Evolutionary conservation across 2,797 vertebrate species (phyloP).

Genomic region (Premnoplex brunnescens): DNA sequence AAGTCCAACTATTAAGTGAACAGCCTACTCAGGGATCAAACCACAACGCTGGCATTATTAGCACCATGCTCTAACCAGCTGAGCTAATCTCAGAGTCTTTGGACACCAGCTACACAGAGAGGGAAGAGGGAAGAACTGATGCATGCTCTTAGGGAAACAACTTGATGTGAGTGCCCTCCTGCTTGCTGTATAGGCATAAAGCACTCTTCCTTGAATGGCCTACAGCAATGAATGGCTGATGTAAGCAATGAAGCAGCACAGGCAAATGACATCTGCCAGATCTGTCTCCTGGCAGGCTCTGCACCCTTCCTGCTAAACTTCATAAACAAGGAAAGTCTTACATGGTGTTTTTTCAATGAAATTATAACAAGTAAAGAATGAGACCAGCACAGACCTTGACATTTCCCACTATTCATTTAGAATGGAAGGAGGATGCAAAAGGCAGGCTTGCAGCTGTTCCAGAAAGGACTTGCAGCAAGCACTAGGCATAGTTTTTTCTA

Average conservation of each 20-base stretch:
- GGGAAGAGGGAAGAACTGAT: not conserved
- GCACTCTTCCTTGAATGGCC: not conserved
- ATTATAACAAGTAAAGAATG: not conserved
- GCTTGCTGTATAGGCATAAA: not conserved
- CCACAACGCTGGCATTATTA: not conserved
- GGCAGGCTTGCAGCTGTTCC: not conserved
- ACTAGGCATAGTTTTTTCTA: not conserved
- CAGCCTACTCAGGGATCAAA: not conserved
- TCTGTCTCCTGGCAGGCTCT: not conserved
- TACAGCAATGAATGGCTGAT: not conserved
- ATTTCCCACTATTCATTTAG: not conserved
- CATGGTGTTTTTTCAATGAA: not conserved
- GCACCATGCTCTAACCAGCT: not conserved
- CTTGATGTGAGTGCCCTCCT: not conserved
- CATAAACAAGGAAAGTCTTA: not conserved
- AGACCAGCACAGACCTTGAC: not conserved
- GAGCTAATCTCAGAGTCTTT: not conserved
- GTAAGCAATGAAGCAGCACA: not conserved
- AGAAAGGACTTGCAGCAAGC: not conserved
- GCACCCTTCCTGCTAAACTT: not conserved
- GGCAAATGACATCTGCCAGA: not conserved
- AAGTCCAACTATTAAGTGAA: not conserved
- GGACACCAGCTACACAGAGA: not conserved
- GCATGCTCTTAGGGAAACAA: not conserved
- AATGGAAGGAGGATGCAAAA: not conserved